Conservation (phyloP, 2,888 invertebrate species). For the Ceratothoa steindachneri region DNA sequence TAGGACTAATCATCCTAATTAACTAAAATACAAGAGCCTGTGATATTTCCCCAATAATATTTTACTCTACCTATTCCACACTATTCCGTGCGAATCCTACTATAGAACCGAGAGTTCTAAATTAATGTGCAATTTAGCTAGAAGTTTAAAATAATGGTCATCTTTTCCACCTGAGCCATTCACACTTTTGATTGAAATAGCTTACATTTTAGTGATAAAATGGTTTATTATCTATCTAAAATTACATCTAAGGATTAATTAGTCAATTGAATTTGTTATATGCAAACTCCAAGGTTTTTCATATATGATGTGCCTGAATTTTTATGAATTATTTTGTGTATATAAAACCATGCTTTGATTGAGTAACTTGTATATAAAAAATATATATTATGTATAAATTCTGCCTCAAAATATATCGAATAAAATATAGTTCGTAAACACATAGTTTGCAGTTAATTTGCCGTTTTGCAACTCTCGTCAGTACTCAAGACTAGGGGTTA, state of each 20-base stretch:
- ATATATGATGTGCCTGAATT: background rate
- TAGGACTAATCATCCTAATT: background rate
- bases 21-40: background rate
- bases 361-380: background rate
- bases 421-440: background rate
- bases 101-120: background rate
- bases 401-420: background rate
- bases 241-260: too few species aligned
- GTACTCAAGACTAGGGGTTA: too few species aligned
- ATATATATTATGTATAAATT: slow-evolving; percentile 13
- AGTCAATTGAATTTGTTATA: too few species aligned
- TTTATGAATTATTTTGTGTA: background rate
- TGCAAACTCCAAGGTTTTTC: background rate
- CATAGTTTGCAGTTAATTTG: too few species aligned
- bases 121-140: background rate
- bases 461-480: too few species aligned
- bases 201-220: background rate
- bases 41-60: background rate
- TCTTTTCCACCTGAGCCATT: background rate
- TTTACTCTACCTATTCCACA: background rate
- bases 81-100: background rate
- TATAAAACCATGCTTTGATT: background rate
- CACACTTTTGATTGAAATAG: background rate
- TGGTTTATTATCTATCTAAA: too few species aligned
- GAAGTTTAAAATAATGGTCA: background rate